Conservation (phyloP, 2,113 vertebrate species). For the Psophia crepitans region DNA sequence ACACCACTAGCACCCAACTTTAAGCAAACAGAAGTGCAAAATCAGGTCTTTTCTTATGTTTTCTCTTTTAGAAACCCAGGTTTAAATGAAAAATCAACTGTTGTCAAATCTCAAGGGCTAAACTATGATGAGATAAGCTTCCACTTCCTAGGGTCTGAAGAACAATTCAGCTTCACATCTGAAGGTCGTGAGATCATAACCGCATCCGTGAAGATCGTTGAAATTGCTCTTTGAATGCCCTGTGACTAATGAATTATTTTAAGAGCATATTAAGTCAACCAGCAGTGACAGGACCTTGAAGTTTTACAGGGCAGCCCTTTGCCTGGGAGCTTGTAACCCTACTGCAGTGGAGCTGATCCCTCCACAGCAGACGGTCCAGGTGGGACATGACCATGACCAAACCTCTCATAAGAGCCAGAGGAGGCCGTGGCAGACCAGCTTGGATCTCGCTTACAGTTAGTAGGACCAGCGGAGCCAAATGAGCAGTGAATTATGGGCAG, state of each 20-base stretch:
- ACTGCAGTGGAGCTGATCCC: background rate
- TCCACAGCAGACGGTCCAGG: background rate
- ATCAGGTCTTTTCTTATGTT: background rate
- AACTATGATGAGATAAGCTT: background rate
- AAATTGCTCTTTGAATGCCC: background rate
- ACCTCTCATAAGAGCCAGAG: background rate
- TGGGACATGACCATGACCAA: background rate
- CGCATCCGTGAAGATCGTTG: background rate
- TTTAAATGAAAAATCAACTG: background rate
- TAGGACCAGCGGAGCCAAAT: background rate
- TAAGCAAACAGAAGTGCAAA: background rate
- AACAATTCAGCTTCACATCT: background rate
- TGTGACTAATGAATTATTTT: background rate
- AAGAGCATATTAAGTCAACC: background rate
- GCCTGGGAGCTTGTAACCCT: background rate
- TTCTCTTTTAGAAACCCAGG: background rate
- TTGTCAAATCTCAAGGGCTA: background rate
- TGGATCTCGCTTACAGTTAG: background rate
- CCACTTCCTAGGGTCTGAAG: background rate
- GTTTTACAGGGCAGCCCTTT: background rate
- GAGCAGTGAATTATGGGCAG: rapidly evolving
- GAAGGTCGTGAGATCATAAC: background rate
- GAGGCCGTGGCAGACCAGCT: background rate
- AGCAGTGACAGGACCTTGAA: background rate
- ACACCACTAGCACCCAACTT: background rate